These are phyloP conservation scores for Arrhopalites spinosus DNA, from an alignment of 2,888 invertebrate species.

Conservation along the genomic window DNA sequence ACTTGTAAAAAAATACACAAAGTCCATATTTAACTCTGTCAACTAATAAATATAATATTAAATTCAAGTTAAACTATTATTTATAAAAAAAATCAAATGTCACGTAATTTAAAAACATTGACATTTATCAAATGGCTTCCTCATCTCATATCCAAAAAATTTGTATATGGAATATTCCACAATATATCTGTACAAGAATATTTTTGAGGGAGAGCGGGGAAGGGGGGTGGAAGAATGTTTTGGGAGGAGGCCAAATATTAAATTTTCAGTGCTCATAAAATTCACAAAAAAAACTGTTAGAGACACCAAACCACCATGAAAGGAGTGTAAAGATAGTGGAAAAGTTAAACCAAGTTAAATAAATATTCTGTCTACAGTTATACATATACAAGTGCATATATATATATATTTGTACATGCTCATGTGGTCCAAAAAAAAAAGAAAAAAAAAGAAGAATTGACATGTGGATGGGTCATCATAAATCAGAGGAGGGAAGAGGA, in stretches of 20 bases:
- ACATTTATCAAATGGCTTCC: neutral
- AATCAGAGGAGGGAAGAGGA: no score
- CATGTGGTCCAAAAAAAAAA: neutral
- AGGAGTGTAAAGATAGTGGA: neutral
- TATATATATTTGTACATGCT: no score
- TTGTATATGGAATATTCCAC: no score
- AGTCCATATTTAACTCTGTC: neutral
- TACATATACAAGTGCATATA: no score
- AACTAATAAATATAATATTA: neutral
- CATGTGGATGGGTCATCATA: neutral
- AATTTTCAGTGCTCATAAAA: slow-evolving; percentile 19
- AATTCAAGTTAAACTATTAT: no score
- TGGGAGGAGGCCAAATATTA: slow-evolving; percentile 18
- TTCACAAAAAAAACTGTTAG: neutral
- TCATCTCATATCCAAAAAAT: neutral
- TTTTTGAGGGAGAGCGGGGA: no score
- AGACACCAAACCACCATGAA: neutral
- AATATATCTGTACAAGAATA: no score
- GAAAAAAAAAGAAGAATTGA: slow-evolving; percentile 16
- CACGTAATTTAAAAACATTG: slow-evolving; percentile 22
- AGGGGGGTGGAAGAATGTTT: neutral
- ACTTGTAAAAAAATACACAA: no score
- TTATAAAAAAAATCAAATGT: slow-evolving; percentile 7
- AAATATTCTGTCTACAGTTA: neutral
- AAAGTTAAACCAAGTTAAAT: neutral